Percentiles rank a stretch among this genome's conserved stretches.
Conservation (phyloP, 1,140 invertebrate species). For the Drosophila bifasciata region DNA sequence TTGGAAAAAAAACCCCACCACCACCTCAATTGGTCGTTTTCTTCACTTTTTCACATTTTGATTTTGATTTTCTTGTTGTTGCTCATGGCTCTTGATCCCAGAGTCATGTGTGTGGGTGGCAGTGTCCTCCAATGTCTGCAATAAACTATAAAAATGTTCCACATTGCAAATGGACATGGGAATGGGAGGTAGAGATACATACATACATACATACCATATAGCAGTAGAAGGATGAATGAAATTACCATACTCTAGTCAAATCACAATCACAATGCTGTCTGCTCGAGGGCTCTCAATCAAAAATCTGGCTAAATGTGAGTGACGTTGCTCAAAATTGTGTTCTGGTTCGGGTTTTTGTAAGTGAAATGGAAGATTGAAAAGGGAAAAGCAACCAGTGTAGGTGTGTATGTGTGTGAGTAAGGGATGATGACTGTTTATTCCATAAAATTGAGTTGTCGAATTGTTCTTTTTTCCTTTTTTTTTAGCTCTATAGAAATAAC, state of each 20-base stretch:
- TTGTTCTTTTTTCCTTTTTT: background rate
- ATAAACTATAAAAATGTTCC: constrained; percentile 47
- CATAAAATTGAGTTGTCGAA: constrained; percentile 45
- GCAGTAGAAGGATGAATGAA: constrained; percentile 17
- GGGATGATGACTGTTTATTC: constrained; percentile 35
- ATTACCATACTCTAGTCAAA: constrained; percentile 82
- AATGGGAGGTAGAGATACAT: background rate
- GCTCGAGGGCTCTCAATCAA: constrained; percentile 68
- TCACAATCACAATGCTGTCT: constrained; percentile 68
- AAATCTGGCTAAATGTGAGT: constrained; percentile 62
- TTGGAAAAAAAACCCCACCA: constrained; percentile 48
- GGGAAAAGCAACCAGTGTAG: constrained; percentile 21
- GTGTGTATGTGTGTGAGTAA: constrained; percentile 1
- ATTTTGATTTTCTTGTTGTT: constrained; percentile 27
- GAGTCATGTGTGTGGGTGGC: constrained; percentile 14
- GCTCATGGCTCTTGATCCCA: constrained; percentile 48
- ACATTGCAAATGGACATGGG: background rate
- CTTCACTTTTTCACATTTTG: constrained; percentile 19
- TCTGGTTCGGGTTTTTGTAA: constrained; percentile 20
- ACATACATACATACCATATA: too few species aligned
- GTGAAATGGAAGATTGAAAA: constrained; percentile 39
- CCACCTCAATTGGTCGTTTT: constrained; percentile 72
- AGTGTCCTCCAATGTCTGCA: constrained; percentile 33
- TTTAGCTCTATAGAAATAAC: constrained; percentile 11
- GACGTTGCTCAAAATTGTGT: constrained; percentile 60